Conservation (phyloP, 2,888 invertebrate genomes). For the Stegana nigrithorax region DNA sequence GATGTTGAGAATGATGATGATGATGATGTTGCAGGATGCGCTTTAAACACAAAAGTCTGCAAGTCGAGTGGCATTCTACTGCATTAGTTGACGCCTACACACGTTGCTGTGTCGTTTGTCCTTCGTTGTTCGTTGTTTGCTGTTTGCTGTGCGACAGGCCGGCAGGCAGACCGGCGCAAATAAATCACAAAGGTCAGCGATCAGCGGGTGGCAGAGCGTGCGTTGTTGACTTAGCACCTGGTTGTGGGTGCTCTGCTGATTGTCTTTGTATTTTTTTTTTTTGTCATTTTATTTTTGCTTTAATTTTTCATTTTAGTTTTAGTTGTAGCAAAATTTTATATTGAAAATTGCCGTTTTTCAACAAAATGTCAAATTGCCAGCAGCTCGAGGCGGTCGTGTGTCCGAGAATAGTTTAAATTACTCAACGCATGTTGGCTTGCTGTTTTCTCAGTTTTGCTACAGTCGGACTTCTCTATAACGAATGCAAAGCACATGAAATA, state of each 20-base stretch:
- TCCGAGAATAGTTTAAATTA: slow-evolving; percentile 4
- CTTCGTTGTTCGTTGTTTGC: slow-evolving; percentile 45
- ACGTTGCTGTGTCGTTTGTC: no score
- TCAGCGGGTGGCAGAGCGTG: no score
- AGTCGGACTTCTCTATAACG: no score
- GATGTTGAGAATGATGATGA: slow-evolving; percentile 18
- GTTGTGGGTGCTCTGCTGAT: slow-evolving; percentile 17
- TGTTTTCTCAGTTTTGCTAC: no score
- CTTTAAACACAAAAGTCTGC: slow-evolving; percentile 27
- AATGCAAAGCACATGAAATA: no score
- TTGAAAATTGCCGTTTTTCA: neutral
- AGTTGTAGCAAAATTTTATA: no score
- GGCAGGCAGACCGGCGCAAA: slow-evolving; percentile 15
- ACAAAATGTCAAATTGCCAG: slow-evolving; percentile 3
- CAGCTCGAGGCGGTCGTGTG: neutral
- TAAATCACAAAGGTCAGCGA: no score
- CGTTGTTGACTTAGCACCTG: slow-evolving; percentile 10
- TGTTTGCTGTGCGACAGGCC: neutral
- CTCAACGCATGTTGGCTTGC: neutral
- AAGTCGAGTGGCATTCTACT: slow-evolving; percentile 44
- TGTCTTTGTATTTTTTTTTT: neutral
- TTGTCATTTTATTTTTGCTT: no score
- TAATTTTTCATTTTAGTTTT: no score
- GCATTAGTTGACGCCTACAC: slow-evolving; percentile 50
- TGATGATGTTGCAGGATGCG: slow-evolving; percentile 23